Base-by-base conservation (phyloP, 1,140 invertebrate species). In the Eriocheir sinensis region DNA sequence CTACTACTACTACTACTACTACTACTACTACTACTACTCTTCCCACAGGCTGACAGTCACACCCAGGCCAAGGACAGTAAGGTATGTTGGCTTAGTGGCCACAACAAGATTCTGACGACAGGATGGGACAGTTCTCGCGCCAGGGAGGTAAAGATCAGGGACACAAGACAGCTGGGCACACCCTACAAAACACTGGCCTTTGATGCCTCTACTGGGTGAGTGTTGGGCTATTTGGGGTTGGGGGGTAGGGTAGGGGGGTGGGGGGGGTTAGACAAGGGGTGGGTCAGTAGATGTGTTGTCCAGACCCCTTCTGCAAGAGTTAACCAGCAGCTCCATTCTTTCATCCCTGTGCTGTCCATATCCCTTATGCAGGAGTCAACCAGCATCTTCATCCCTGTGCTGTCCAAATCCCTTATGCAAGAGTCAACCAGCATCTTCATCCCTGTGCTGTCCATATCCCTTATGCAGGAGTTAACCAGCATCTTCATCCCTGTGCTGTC, bases 1-100 rank as follows among this genome's bases (percentile, higher is more conserved):
- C 41, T 92, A 34, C 36, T 92, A 36, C n/a, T 30, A 32, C 40
- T 79, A 91, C 40, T 41, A 40, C 30, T 91, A 86, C 32, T 40
- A 83, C 94, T 92, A 83, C 81, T 36, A 79, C 30, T 93, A 30
- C 86, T 36, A 34, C 32, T 83, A 36, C 36, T 40, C 21, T 2
- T 34, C 17, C 27, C 4, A 38, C 97, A 97, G 1, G 97, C 98
- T 0, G 97, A 98, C 92, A 98, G 98, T 96, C 98, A 99, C 96
- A 98, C 98, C 96, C 98, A 98, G 96, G 98, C 99, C 88, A 99
- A 99, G 97, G 99, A 99, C 96, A 99, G 98, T 0, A 97, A 98
- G 92, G 97, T 99, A 1, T 98, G 99, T 0, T 99, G 98, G 98
- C 97, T 99, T 0, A 98, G 98, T 30, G 98, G 98, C 95, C 98